A percentile compares a stretch with the other conserved stretches of the same genome.
Conservation (phyloP, 2,113 vertebrate genomes). For the Aldabrachelys gigantea region DNA sequence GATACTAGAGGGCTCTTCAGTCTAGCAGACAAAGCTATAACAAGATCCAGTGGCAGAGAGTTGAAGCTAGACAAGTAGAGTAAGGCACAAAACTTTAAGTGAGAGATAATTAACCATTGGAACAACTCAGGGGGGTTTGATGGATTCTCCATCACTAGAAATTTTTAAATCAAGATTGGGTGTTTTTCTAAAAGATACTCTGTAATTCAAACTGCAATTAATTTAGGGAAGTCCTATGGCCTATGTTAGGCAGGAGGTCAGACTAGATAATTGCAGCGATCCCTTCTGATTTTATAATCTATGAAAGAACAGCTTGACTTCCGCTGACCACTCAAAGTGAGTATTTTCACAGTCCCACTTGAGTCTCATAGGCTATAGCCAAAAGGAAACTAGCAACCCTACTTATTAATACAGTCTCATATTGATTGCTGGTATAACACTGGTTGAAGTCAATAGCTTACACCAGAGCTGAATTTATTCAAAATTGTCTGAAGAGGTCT, state of each 20-base stretch:
- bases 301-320: neutral
- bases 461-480: rapidly evolving
- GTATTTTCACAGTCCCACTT: neutral
- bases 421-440: neutral
- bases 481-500: neutral
- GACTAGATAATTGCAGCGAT: neutral
- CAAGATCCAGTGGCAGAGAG: neutral
- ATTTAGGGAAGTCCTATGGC: neutral
- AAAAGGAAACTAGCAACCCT: neutral
- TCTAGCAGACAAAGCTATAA: neutral
- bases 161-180: neutral
- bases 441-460: neutral
- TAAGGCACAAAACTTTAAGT: neutral
- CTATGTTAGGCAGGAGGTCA: neutral
- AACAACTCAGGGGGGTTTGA: neutral
- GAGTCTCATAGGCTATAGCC: neutral
- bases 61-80: neutral
- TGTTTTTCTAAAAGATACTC: neutral
- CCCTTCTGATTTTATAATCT: neutral
- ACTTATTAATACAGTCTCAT: neutral
- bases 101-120: neutral
- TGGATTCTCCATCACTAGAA: neutral
- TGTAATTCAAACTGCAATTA: neutral
- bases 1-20: neutral
- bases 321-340: neutral